Evolutionary conservation across 1,140 invertebrate species (phyloP).

Genomic region (Neodiprion fabricii): DNA sequence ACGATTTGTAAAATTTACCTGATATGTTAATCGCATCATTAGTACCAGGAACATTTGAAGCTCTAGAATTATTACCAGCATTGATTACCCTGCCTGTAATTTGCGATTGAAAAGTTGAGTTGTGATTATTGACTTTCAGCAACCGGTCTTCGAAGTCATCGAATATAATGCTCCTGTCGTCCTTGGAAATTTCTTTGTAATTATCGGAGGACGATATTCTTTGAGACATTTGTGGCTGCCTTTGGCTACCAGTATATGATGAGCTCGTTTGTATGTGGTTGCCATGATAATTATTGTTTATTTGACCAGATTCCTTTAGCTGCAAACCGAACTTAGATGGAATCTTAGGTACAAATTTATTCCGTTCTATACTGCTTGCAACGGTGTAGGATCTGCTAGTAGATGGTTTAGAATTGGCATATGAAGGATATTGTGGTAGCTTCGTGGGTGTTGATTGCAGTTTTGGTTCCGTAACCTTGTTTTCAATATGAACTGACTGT

Average conservation of each 20-base stretch:
- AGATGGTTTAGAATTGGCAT: slow-evolving; percentile 2
- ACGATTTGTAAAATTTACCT: slow-evolving; percentile 26
- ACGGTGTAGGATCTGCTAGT: neutral
- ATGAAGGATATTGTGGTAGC: neutral
- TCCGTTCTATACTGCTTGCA: neutral
- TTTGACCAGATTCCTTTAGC: slow-evolving; percentile 8
- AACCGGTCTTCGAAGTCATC: slow-evolving; percentile 36
- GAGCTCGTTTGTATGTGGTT: neutral
- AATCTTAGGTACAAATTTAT: neutral
- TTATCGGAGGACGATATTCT: slow-evolving; percentile 22
- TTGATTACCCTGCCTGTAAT: neutral
- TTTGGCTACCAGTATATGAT: neutral
- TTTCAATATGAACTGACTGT: neutral
- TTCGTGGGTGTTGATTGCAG: no score
- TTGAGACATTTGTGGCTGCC: slow-evolving; percentile 23
- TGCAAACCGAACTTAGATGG: slow-evolving; percentile 13
- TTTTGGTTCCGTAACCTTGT: neutral
- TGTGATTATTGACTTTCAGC: slow-evolving; percentile 29
- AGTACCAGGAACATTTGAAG: neutral
- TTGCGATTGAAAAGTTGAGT: slow-evolving; percentile 42
- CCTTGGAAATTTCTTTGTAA: slow-evolving; percentile 6
- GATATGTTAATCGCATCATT: slow-evolving; percentile 26
- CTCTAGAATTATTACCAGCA: no score
- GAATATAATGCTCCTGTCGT: slow-evolving; percentile 22
- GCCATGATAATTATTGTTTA: neutral